A percentile compares a stretch with the other conserved stretches of the same genome.
These are phyloP conservation scores for Clinocottus analis DNA, from an alignment of 2,113 vertebrate genomes.

Conservation along the genomic window DNA sequence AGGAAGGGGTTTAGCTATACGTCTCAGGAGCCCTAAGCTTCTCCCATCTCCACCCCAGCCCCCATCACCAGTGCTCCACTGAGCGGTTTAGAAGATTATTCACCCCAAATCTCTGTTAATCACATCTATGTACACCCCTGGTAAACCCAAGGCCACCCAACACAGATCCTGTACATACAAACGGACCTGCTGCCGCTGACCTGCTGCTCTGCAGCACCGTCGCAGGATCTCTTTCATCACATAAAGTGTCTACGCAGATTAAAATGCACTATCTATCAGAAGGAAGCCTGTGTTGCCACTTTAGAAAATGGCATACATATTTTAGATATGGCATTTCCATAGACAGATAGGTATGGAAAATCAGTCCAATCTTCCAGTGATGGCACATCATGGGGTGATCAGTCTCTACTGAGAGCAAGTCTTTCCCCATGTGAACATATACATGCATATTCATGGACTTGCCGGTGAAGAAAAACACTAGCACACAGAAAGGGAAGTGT, in stretches of 20 bases:
- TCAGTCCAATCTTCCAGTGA: conserved; percentile 68
- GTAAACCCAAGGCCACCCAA: conserved; percentile 48
- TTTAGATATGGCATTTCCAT: conserved; percentile 74
- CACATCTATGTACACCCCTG: conserved; percentile 63
- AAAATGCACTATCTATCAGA: conserved; percentile 66
- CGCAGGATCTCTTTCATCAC: conserved; percentile 45
- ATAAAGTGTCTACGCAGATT: conserved; percentile 49
- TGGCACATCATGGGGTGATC: conserved; percentile 70
- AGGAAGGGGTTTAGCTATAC: conserved; percentile 30
- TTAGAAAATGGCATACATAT: conserved; percentile 73
- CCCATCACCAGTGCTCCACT: conserved; percentile 49
- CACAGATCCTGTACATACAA: conserved; percentile 20
- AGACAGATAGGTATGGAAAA: conserved; percentile 66
- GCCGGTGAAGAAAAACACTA: conserved; percentile 12
- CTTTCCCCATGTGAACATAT: conserved; percentile 32
- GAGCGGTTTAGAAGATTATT: conserved; percentile 80
- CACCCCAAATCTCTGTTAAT: conserved; percentile 79
- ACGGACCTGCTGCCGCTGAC: conserved; percentile 25
- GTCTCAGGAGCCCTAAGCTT: conserved; percentile 39
- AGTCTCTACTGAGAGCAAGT: conserved; percentile 59
- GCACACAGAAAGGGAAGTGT: conserved; percentile 33
- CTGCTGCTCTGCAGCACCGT: conserved; percentile 45
- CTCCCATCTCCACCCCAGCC: conserved; percentile 36
- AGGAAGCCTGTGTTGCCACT: conserved; percentile 60
- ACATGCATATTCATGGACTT: conserved; percentile 60